phyloP scores from a whole-genome alignment of 53 echinoderm and acorn worm genomes.

The Henricia sp. region DNA sequence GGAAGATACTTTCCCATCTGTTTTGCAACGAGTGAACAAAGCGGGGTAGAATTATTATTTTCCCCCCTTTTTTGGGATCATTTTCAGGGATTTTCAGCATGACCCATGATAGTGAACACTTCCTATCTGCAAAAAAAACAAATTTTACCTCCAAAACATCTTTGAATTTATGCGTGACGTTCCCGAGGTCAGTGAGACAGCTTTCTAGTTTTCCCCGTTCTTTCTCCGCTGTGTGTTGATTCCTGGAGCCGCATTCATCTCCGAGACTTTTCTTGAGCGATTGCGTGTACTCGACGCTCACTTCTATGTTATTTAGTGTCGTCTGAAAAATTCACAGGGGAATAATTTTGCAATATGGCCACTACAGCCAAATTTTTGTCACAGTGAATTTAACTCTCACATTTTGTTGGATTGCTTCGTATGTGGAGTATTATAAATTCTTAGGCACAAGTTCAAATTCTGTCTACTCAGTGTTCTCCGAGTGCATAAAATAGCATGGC shows the following conservation, averaged over 20 bases:
- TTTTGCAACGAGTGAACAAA: too few species aligned
- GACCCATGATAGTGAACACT: too few species aligned
- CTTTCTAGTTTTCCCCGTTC: conserved; percentile 88
- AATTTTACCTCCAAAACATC: conserved; percentile 94
- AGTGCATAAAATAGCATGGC: too few species aligned
- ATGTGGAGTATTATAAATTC: too few species aligned
- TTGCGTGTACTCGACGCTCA: conserved; percentile 95
- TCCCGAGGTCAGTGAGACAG: conserved; percentile 86
- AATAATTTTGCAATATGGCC: not conserved
- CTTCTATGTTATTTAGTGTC: conserved; percentile 95
- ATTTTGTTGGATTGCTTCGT: not conserved
- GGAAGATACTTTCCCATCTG: too few species aligned
- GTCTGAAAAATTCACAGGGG: conserved; percentile 60
- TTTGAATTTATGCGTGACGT: conserved; percentile 95
- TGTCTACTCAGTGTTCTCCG: too few species aligned
- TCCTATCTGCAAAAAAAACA: too few species aligned
- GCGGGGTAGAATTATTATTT: too few species aligned
- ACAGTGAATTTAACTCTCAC: too few species aligned
- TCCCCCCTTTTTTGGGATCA: too few species aligned
- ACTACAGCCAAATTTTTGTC: not conserved
- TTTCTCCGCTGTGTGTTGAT: conserved; percentile 69
- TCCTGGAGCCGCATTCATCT: conserved; percentile 79
- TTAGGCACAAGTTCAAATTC: too few species aligned
- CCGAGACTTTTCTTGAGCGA: conserved; percentile 78
- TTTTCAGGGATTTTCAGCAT: too few species aligned